These are phyloP conservation scores for Julus scandinavius DNA, from an alignment of 2,888 invertebrate genomes.

Conservation along the genomic window DNA sequence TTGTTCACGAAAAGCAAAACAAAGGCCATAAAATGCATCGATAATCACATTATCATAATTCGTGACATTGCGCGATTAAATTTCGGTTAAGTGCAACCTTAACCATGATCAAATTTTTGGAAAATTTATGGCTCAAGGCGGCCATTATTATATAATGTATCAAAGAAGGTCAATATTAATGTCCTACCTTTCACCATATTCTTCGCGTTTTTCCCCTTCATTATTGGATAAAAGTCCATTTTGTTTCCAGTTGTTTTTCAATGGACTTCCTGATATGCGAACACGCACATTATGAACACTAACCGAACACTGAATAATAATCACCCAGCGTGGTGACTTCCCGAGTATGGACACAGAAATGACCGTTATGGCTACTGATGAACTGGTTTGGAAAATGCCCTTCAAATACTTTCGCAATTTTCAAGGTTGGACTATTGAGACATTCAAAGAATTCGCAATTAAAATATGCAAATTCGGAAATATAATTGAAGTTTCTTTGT, in stretches of 20 bases:
- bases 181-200: neutral
- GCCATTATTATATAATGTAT: neutral
- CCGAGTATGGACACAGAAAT: neutral
- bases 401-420: neutral
- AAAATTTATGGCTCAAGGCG: neutral
- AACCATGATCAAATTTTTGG: neutral
- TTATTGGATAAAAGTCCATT: neutral
- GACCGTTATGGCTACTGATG: neutral
- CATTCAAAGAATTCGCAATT: too few relatives aligned
- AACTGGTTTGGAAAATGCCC: neutral
- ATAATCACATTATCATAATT: neutral
- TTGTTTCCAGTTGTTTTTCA: neutral
- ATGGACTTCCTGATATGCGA: neutral
- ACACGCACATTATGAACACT: neutral
- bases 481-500: too few relatives aligned
- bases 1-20: too few relatives aligned
- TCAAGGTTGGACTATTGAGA: too few relatives aligned
- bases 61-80: neutral
- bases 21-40: neutral
- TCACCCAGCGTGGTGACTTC: neutral
- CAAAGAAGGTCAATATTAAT: neutral
- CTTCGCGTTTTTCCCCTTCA: neutral
- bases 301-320: neutral
- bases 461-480: too few relatives aligned
- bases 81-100: neutral